These are phyloP conservation scores for Lasioglossum lativentre DNA, from an alignment of 2,888 invertebrate genomes.

Conservation along the genomic window DNA sequence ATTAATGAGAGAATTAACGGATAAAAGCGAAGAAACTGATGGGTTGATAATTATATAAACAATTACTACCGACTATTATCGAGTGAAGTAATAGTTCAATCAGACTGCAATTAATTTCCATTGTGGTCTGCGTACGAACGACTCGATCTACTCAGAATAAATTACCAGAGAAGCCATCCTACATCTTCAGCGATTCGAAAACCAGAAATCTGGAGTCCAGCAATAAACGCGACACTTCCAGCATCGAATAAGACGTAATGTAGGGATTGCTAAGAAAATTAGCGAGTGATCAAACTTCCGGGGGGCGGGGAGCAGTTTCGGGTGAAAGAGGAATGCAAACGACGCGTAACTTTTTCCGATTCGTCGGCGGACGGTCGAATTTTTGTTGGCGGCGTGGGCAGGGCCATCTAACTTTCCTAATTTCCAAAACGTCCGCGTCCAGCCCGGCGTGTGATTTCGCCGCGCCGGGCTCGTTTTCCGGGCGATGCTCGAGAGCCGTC, in stretches of 20 bases:
- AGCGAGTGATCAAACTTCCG: neutral
- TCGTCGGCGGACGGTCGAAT: neutral
- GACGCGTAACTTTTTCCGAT: neutral
- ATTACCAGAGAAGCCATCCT: neutral
- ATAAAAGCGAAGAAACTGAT: neutral
- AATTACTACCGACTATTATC: no score
- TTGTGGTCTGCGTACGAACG: no score
- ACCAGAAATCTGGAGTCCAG: neutral
- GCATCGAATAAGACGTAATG: neutral
- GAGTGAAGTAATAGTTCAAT: no score
- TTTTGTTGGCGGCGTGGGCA: constrained; percentile 23
- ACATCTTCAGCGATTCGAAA: neutral
- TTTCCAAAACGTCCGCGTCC: constrained; percentile 42
- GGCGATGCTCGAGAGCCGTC: constrained; percentile 32
- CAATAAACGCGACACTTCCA: neutral
- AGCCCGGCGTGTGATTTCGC: constrained; percentile 20
- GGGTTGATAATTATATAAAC: no score
- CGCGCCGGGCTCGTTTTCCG: constrained; percentile 33
- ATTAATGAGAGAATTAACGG: neutral
- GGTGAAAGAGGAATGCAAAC: neutral
- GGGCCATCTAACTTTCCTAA: constrained; percentile 54
- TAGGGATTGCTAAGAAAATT: neutral
- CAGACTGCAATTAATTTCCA: no score
- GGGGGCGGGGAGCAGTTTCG: neutral
- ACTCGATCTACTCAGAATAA: neutral